These are phyloP conservation scores for Luscinia luscinia DNA, from an alignment of 2,797 vertebrate species.

Conservation along the genomic window DNA sequence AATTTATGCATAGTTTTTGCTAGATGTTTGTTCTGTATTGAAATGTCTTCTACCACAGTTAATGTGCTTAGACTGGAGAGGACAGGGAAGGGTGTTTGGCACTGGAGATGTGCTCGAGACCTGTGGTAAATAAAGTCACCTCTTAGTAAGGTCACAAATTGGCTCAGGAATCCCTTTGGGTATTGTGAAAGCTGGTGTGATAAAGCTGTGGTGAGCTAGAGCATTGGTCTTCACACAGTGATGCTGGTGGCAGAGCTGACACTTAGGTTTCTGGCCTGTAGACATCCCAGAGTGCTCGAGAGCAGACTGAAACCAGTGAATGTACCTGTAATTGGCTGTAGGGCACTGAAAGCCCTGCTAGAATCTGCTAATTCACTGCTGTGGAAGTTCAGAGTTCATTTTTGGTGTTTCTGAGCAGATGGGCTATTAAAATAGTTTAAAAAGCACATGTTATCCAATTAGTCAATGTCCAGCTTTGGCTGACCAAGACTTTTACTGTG, in stretches of 20 bases:
- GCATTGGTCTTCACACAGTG: background rate
- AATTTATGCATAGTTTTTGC: background rate
- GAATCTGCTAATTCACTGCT: background rate
- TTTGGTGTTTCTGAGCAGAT: background rate
- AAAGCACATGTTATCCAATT: background rate
- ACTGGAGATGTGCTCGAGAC: background rate
- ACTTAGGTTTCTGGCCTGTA: background rate
- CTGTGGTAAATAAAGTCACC: rapidly evolving
- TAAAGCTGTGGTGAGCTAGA: background rate
- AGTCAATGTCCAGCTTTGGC: background rate
- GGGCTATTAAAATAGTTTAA: background rate
- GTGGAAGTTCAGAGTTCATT: background rate
- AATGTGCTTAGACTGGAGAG: background rate
- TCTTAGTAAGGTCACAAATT: background rate
- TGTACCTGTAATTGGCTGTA: background rate
- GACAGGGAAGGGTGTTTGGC: background rate
- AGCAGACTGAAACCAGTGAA: background rate
- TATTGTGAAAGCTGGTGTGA: rapidly evolving
- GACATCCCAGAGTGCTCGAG: rapidly evolving
- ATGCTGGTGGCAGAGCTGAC: background rate
- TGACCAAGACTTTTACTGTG: background rate
- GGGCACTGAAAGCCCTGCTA: background rate
- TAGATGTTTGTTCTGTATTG: background rate
- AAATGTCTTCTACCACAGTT: background rate
- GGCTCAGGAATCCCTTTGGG: background rate